Conservation (phyloP, 2,797 vertebrate genomes). For the Urocyon cinereoargenteus region DNA sequence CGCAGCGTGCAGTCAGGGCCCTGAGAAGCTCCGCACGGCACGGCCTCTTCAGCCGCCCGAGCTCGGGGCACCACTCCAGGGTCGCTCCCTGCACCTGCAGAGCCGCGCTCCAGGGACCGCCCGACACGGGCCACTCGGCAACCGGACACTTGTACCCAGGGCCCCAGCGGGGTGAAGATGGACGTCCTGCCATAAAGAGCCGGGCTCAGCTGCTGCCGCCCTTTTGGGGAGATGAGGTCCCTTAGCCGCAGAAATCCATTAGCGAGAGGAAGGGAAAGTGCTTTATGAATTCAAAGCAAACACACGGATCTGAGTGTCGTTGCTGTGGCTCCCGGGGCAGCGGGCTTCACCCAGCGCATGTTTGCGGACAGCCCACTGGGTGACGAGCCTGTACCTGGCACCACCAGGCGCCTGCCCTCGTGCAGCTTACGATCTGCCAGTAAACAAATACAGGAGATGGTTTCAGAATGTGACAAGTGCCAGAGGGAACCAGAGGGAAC, state of each 20-base stretch:
- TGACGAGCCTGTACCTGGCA: background rate
- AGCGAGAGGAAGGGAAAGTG: background rate
- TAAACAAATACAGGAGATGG: too few species aligned
- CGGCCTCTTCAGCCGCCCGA: background rate
- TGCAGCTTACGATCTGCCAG: background rate
- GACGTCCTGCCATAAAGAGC: background rate
- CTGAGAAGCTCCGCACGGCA: background rate
- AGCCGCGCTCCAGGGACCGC: rapidly evolving
- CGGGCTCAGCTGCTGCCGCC: too few species aligned
- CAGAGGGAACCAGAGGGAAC: background rate
- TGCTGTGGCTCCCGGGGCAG: background rate
- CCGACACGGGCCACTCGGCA: background rate
- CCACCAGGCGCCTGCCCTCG: background rate
- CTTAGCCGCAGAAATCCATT: background rate
- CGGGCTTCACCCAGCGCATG: rapidly evolving
- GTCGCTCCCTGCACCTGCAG: background rate
- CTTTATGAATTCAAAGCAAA: background rate
- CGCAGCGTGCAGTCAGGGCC: background rate
- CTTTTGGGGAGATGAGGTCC: background rate
- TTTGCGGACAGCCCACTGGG: background rate
- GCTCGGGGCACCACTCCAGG: background rate
- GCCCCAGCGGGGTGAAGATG: background rate
- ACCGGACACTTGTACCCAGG: too few species aligned
- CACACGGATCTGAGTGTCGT: rapidly evolving
- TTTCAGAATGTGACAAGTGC: background rate